These are phyloP conservation scores for Rhabdornis inornatus DNA, from an alignment of 2,113 vertebrate species.

Conservation along the genomic window DNA sequence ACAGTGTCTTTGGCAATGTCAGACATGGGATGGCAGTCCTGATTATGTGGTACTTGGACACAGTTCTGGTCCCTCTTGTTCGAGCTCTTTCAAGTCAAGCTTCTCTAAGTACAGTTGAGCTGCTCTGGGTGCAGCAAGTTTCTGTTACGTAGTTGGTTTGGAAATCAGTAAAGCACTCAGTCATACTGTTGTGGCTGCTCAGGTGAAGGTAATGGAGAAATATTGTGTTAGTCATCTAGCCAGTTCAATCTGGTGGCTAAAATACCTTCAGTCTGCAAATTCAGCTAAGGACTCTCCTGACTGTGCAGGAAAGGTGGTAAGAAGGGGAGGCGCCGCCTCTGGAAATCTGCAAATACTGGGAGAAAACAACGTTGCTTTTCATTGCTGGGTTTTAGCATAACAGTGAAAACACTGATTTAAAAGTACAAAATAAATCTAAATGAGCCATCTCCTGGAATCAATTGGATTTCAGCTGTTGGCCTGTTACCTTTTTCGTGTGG, in stretches of 20 bases:
- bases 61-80: background rate
- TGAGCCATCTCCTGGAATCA: background rate
- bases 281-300: background rate
- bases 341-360: background rate
- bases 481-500: background rate
- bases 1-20: background rate
- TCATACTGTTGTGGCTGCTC: background rate
- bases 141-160: background rate
- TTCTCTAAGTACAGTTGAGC: background rate
- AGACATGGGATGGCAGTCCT: background rate
- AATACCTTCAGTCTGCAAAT: background rate
- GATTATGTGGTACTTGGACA: background rate
- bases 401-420: background rate
- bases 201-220: background rate
- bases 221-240: background rate
- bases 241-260: background rate
- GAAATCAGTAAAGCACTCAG: background rate
- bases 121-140: background rate
- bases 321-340: background rate
- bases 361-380: background rate
- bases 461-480: background rate
- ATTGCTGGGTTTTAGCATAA: background rate
- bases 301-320: fast-evolving
- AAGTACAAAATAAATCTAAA: background rate
- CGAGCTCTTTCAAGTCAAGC: background rate